Evolutionary conservation across 2,797 vertebrate species (phyloP), one percentile per base, ranked within the genome.

Genomic region (Phalanger gymnotis): DNA sequence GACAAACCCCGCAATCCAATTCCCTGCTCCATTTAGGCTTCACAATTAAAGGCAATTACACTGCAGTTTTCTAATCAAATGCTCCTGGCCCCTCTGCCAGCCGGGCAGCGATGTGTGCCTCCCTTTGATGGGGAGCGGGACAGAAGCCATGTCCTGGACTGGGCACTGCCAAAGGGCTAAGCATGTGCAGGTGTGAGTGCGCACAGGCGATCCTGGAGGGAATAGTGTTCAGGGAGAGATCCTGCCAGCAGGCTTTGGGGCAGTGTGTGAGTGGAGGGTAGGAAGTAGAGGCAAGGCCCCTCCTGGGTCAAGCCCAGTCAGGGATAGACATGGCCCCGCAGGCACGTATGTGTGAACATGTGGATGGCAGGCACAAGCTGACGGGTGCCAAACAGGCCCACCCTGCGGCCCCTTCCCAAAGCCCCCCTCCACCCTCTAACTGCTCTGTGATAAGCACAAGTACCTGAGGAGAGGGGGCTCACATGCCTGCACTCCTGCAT

Each of bases 11-110:
- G 22, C 96, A 92, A 58, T 97, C 97, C 97, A 96, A 97, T 97
- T 97, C 97, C 97, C 97, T 97, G 97, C 97, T 97, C 96, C 96
- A 97, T 96, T 98, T 96, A 95, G 96, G 91, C 91, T 95, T 93
- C 96, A 97, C 97, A 98, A 97, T 98, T 97, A 98, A 96, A 97
- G 97, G 97, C 98, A 97, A 96, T 97, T 97, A 97, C 97, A 95
- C 95, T 97, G 98, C 97, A 94, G 96, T 94, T 96, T 95, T 97
- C 97, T 97, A 95, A 98, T 97, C 97, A 97, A 97, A 97, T 94
- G 97, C 96, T 97, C 98, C 95, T 9, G 47, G 97, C 97, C 53
- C 91, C 96, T 96, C 96, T 96, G 97, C 97, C 97, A 96, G 95
- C 93, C 95, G 51, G 96, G 97, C 96, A 97, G 92, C 94, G 95